phyloP scores from a whole-genome alignment of 64 coral and sea anemone genomes.

The Pocillopora damicornis region DNA sequence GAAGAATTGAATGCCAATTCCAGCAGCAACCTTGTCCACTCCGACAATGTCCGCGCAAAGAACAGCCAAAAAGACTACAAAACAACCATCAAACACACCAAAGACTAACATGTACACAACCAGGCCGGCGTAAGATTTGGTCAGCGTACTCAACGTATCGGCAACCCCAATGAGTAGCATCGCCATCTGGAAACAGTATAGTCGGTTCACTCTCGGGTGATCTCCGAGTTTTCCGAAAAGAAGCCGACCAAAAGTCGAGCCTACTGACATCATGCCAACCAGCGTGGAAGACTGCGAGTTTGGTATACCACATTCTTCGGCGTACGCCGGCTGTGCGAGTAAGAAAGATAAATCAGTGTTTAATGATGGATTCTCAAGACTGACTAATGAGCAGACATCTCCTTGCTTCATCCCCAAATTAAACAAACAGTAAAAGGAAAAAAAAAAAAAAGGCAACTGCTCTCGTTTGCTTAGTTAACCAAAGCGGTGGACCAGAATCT shows the following conservation, averaged over 20 bases:
- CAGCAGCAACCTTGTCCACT: slow-evolving; percentile 69
- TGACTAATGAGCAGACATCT: background rate
- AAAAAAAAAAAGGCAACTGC: too few relatives aligned
- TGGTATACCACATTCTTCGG: slow-evolving; percentile 65
- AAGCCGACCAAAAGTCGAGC: slow-evolving; percentile 90
- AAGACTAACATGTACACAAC: slow-evolving; percentile 87
- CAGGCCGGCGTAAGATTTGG: slow-evolving; percentile 76
- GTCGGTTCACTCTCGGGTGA: slow-evolving; percentile 82
- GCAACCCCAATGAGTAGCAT: slow-evolving; percentile 77
- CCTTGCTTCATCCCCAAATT: too few relatives aligned
- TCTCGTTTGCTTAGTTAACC: too few relatives aligned
- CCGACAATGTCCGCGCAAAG: slow-evolving; percentile 88
- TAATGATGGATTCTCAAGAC: background rate
- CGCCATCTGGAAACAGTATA: slow-evolving; percentile 81
- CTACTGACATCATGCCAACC: slow-evolving; percentile 91
- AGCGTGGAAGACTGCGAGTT: slow-evolving; percentile 74
- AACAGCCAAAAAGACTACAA: slow-evolving; percentile 80
- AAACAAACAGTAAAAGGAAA: too few relatives aligned
- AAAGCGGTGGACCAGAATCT: too few relatives aligned
- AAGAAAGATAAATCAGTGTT: background rate
- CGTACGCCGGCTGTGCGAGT: slow-evolving; percentile 73
- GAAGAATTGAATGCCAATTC: slow-evolving; percentile 91
- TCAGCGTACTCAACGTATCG: slow-evolving; percentile 71
- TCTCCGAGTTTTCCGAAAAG: slow-evolving; percentile 95
- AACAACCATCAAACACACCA: slow-evolving; percentile 96